A percentile compares a stretch with the other conserved stretches of the same genome.
These are phyloP conservation scores for Poeciliopsis turneri DNA, from an alignment of 2,797 vertebrate genomes.

Conservation along the genomic window DNA sequence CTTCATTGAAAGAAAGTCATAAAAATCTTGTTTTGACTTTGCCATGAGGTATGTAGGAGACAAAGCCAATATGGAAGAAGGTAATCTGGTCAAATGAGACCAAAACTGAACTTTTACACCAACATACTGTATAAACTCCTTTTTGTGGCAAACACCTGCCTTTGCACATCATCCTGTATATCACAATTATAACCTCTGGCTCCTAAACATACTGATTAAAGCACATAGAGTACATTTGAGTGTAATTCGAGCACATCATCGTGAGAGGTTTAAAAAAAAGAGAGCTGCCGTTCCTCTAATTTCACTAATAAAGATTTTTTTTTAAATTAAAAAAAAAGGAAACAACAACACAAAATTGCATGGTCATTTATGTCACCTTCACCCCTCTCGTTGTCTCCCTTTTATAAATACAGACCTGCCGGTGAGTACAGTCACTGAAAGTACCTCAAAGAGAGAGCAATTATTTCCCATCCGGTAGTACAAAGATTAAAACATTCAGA, in stretches of 20 bases:
- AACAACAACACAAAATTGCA: slow-evolving; percentile 22
- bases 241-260: slow-evolving; percentile 30
- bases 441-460: slow-evolving; percentile 46
- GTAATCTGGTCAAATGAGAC: no score
- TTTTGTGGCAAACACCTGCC: neutral
- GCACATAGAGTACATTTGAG: slow-evolving; percentile 19
- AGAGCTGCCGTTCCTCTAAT: slow-evolving; percentile 24
- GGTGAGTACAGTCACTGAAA: slow-evolving; percentile 30
- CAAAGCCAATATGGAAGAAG: neutral
- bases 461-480: slow-evolving; percentile 58
- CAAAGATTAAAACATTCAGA: slow-evolving; percentile 67
- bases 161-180: slow-evolving; percentile 59
- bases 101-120: no score
- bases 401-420: slow-evolving; percentile 34
- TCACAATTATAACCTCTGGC: slow-evolving; percentile 88
- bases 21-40: neutral
- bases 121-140: neutral
- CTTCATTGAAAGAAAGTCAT: neutral
- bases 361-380: slow-evolving; percentile 66
- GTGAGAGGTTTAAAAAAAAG: slow-evolving; percentile 1
- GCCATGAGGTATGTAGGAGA: neutral
- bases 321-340: slow-evolving; percentile 15
- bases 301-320: slow-evolving; percentile 36
- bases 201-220: slow-evolving; percentile 61
- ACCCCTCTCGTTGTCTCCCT: slow-evolving; percentile 41